Evolutionary conservation across 2,113 vertebrate species (phyloP).

Genomic region (Epinephelus lanceolatus): DNA sequence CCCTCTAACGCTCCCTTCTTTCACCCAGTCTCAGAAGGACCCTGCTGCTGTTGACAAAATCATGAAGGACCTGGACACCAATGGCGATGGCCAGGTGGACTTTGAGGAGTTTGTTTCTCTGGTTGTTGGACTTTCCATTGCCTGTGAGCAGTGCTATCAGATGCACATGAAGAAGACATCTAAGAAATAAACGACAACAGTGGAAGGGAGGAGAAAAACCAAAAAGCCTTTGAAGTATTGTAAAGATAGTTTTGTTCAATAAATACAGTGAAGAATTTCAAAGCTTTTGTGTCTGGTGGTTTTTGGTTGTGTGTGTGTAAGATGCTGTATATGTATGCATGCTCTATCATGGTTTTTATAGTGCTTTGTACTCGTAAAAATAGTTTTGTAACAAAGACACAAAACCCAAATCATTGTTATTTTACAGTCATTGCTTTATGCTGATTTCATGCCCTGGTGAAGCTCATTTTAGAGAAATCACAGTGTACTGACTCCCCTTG

Average conservation of each 20-base stretch:
- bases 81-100: constrained; percentile 90
- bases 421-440: not conserved
- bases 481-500: not conserved
- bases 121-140: constrained; percentile 93
- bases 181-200: constrained; percentile 32
- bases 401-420: not conserved
- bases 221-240: constrained; percentile 51
- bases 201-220: not conserved
- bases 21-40: constrained; percentile 89
- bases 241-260: constrained; percentile 62
- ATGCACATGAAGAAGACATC: constrained; percentile 52
- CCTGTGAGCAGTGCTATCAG: constrained; percentile 92
- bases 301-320: not conserved
- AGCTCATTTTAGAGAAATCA: constrained; percentile 8
- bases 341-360: not conserved
- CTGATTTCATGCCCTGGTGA: not conserved
- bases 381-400: not conserved
- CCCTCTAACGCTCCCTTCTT: not conserved
- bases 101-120: constrained; percentile 96
- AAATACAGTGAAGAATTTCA: constrained; percentile 57
- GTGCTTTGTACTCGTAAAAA: not conserved
- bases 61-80: constrained; percentile 94
- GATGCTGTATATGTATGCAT: not conserved
- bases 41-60: constrained; percentile 89
- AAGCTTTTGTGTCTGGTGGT: constrained; percentile 25